Percentiles rank a stretch among this genome's conserved stretches.
phyloP scores from a whole-genome alignment of 2,113 vertebrate genomes.

The Promerops cafer region DNA sequence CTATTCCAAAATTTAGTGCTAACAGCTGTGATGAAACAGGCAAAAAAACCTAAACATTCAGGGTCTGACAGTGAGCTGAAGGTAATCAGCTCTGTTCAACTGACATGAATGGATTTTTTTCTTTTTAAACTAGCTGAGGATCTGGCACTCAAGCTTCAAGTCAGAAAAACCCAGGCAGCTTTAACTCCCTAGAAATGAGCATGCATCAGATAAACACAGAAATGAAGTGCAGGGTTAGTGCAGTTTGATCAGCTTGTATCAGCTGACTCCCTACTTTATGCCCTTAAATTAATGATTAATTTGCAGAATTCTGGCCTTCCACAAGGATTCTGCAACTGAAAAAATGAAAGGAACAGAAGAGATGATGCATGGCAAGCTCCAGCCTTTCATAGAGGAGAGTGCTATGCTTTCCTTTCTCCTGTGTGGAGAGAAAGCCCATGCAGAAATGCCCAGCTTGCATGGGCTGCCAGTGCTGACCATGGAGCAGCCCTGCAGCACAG shows the following conservation, averaged over 20 bases:
- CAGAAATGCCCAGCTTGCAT: rapidly evolving
- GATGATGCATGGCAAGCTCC: neutral
- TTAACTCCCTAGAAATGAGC: neutral
- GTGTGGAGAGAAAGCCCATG: neutral
- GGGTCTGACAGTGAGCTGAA: neutral
- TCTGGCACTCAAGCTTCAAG: neutral
- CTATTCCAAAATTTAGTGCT: neutral
- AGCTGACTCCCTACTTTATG: neutral
- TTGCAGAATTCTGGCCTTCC: neutral
- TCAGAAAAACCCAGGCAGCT: neutral
- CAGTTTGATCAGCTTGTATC: neutral
- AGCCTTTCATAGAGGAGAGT: neutral
- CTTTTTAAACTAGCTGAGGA: neutral
- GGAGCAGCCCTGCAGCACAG: neutral
- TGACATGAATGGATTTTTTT: neutral
- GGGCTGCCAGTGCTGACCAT: rapidly evolving
- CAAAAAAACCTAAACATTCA: neutral
- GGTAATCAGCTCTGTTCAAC: neutral
- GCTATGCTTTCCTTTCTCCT: neutral
- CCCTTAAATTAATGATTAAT: neutral
- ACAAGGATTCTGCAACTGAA: neutral
- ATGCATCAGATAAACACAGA: neutral
- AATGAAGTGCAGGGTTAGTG: neutral
- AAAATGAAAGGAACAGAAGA: neutral
- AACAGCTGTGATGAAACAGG: neutral